phyloP scores from a whole-genome alignment of 2,797 vertebrate species.

The Babyrousa celebensis region DNA sequence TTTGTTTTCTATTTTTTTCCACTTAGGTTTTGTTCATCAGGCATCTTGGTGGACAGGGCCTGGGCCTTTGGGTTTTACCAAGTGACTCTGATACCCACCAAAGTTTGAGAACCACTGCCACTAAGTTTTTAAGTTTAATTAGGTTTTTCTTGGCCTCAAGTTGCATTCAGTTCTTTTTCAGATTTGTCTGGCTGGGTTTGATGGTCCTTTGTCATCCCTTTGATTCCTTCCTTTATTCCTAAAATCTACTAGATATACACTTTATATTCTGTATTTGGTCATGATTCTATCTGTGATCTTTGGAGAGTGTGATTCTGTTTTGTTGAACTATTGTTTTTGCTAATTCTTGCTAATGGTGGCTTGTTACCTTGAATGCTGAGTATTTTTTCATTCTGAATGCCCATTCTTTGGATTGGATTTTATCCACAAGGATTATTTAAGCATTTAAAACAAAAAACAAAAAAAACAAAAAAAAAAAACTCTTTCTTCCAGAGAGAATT shows the following conservation, averaged over 20 bases:
- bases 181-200: slow-evolving; percentile 7
- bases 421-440: background rate
- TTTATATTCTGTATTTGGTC: background rate
- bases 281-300: background rate
- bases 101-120: background rate
- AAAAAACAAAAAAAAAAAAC: background rate
- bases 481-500: background rate
- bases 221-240: slow-evolving; percentile 67
- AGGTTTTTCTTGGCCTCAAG: background rate
- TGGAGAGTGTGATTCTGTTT: background rate
- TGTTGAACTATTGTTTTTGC: slow-evolving; percentile 46
- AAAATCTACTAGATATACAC: background rate
- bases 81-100: background rate
- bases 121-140: background rate
- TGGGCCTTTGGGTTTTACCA: background rate
- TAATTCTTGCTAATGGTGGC: background rate
- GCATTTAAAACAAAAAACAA: background rate
- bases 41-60: background rate
- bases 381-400: slow-evolving; percentile 24
- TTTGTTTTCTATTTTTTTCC: no score
- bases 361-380: background rate
- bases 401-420: background rate
- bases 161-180: slow-evolving; percentile 22
- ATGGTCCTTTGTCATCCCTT: background rate
- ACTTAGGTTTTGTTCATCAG: no score